Evolutionary conservation across 2,888 invertebrate species (phyloP).

Genomic region (Adelphocoris suturalis): DNA sequence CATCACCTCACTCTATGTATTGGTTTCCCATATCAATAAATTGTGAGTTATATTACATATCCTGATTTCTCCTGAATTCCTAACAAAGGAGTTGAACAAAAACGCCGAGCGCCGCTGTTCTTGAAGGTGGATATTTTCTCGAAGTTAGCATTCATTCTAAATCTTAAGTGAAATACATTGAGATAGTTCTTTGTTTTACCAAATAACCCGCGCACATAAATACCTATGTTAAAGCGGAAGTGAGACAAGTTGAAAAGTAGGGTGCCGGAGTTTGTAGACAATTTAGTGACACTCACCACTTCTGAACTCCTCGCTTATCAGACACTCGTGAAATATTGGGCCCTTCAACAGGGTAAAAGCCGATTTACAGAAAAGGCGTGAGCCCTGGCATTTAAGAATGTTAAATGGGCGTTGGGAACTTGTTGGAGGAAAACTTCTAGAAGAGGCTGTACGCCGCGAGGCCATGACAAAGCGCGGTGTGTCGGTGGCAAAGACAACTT

Average conservation of each 20-base stretch:
- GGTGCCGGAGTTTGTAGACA: background rate
- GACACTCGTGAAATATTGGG: slow-evolving; percentile 32
- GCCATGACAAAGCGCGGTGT: background rate
- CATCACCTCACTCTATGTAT: too few relatives aligned
- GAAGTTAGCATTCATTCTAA: background rate
- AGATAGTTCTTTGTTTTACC: slow-evolving; percentile 21
- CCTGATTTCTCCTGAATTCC: too few relatives aligned
- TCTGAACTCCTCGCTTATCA: slow-evolving; percentile 10
- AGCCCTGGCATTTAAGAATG: background rate
- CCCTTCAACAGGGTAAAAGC: slow-evolving; percentile 21
- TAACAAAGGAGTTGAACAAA: background rate
- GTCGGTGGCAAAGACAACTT: background rate
- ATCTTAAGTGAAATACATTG: slow-evolving; percentile 29
- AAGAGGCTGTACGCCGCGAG: background rate
- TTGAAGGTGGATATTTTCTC: background rate
- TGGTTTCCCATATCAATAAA: too few relatives aligned
- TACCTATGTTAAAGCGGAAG: background rate
- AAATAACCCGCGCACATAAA: slow-evolving; percentile 26
- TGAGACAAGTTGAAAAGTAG: background rate
- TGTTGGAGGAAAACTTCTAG: background rate
- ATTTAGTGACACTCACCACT: slow-evolving; percentile 32
- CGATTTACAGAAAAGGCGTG: background rate
- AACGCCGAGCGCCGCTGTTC: background rate
- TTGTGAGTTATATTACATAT: too few relatives aligned
- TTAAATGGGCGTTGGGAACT: background rate